Base-by-base conservation (phyloP, 1,140 invertebrate genomes). In the Drosophila kikkawai region DNA sequence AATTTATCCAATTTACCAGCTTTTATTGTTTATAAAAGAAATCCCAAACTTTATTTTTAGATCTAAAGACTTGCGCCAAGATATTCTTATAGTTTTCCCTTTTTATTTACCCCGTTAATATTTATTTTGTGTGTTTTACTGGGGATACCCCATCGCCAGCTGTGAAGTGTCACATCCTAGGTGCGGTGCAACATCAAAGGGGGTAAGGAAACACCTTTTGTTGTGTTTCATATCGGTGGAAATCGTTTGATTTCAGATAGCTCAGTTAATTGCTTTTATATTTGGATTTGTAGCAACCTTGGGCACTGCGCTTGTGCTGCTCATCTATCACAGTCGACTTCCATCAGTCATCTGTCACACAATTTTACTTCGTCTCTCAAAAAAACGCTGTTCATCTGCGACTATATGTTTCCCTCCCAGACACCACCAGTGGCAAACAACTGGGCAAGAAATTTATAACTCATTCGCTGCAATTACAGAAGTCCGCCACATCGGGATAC, bases 391-490 rank as follows among this genome's bases (percentile, higher is more conserved):
- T 13, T 36, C 53, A 22, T 56, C 39, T 17, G 34, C 26, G 34
- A 26, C n/a, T 36, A 15, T 22, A 17, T 15, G 12, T 29, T 19
- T 32, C 26, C 15, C 42, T 15, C n/a, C n/a, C 26, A 47, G 64
- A 29, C 34, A 44, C 9, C 32, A 17, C 9, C 32, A 17, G 15
- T 34, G 42, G 47, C 45, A 60, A 60, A 60, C 63, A 63, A 74
- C 64, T 44, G 55, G 53, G 42, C 47, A 39, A 44, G 42, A 56
- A 60, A 70, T 80, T 48, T 56, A 63, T 75, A 80, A 71, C 65
- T 77, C 64, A 55, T 58, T 73, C 60, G 50, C 17, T 66, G 60
- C 73, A 70, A 70, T 77, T 79, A 64, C 58, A 81, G 45, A 81
- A 77, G 63, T 41, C 80, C 70, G 76, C 66, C 63, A 45, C 39